Percentiles rank a stretch among this genome's conserved stretches.
Evolutionary conservation across 2,888 invertebrate genomes (phyloP).

Genomic region (Reticulitermes lucifugus): DNA sequence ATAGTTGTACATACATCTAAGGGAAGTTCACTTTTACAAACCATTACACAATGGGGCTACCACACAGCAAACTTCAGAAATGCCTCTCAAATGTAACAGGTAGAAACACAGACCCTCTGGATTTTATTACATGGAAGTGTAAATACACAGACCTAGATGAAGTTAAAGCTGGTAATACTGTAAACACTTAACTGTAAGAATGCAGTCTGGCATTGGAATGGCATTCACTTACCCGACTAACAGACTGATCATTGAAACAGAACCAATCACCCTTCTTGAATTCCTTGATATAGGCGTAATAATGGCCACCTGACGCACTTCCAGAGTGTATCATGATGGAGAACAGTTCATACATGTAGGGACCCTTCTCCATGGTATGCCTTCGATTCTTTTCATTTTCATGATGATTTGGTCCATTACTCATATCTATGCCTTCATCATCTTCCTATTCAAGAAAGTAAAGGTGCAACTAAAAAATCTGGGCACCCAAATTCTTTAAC

Average conservation of each 20-base stretch:
- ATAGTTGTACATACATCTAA: too few species aligned
- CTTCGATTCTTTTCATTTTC: slow-evolving; percentile 67
- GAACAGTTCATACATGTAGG: slow-evolving; percentile 86
- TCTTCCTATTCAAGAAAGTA: slow-evolving; percentile 48
- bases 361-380: slow-evolving; percentile 67
- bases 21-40: too few species aligned
- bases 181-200: too few species aligned
- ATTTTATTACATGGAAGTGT: too few species aligned
- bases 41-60: too few species aligned
- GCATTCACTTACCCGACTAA: slow-evolving; percentile 70
- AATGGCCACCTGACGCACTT: slow-evolving; percentile 90
- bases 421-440: slow-evolving; percentile 70
- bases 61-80: too few species aligned
- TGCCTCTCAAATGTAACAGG: too few species aligned
- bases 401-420: slow-evolving; percentile 63
- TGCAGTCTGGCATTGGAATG: not conserved
- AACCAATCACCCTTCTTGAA: slow-evolving; percentile 82
- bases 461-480: not conserved
- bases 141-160: too few species aligned
- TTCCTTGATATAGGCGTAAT: slow-evolving; percentile 91
- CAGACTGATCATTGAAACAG: slow-evolving; percentile 90
- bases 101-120: too few species aligned
- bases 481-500: too few species aligned
- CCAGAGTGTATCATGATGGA: slow-evolving; percentile 94
- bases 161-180: too few species aligned